phyloP scores from a whole-genome alignment of 2,888 invertebrate species.

The Troides helena region DNA sequence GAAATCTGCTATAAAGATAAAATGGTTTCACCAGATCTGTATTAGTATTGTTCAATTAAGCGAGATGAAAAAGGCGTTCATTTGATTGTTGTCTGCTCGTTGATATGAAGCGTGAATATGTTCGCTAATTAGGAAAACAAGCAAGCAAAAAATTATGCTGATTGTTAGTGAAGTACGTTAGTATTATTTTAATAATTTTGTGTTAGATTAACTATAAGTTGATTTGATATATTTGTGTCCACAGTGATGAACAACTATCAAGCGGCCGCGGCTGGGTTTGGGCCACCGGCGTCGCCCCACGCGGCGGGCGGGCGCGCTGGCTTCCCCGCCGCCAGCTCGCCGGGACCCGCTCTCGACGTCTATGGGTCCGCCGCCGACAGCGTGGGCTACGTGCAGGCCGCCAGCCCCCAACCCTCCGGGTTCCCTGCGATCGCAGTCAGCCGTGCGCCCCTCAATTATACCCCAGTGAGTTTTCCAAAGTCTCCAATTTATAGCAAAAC shows the following conservation, averaged over 20 bases:
- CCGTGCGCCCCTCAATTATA: conserved; percentile 95
- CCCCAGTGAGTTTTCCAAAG: conserved; percentile 86
- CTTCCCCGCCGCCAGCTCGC: conserved; percentile 95
- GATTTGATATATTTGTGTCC: conserved; percentile 44
- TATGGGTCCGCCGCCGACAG: conserved; percentile 94
- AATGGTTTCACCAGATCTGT: neutral
- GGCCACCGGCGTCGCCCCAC: conserved; percentile 91
- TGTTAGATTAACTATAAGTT: neutral
- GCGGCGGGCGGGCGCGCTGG: conserved; percentile 86
- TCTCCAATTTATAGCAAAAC: conserved; percentile 1
- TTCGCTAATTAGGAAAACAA: too few species aligned
- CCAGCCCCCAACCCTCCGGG: conserved; percentile 97
- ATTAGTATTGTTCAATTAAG: too few species aligned
- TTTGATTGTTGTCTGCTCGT: too few species aligned
- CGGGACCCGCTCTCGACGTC: conserved; percentile 94
- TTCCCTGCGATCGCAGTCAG: conserved; percentile 96
- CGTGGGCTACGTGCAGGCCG: conserved; percentile 97
- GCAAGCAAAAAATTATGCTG: too few species aligned
- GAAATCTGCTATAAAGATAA: neutral
- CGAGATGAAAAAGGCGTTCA: too few species aligned
- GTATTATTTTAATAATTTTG: neutral
- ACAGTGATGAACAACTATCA: conserved; percentile 98
- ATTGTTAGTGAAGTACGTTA: too few species aligned
- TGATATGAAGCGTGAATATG: too few species aligned
- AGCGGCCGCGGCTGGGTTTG: conserved; percentile 89